Evolutionary conservation across 2,797 vertebrate genomes (phyloP).

Genomic region (Poliocrania exsul): DNA sequence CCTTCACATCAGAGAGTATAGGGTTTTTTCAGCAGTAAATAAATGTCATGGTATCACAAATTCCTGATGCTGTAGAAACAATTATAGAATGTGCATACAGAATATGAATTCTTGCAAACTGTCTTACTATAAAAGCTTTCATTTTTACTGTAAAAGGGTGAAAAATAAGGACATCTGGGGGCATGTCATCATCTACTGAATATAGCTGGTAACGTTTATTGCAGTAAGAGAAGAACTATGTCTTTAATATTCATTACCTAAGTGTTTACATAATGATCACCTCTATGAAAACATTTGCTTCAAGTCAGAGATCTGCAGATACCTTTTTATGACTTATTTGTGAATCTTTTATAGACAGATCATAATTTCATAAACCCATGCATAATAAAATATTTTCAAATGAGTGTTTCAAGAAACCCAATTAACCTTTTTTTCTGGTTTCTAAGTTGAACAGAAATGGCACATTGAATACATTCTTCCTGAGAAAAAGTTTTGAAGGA

Average conservation of each 20-base stretch:
- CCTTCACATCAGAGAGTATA: not conserved
- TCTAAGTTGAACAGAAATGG: not conserved
- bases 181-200: not conserved
- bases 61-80: not conserved
- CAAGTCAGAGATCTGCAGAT: not conserved
- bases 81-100: not conserved
- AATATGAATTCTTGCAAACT: not conserved
- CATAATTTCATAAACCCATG: conserved; percentile 27
- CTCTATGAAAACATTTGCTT: not conserved
- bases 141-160: not conserved
- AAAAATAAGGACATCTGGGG: not conserved
- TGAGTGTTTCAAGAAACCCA: conserved; percentile 23
- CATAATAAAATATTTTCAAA: conserved; percentile 32
- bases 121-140: not conserved
- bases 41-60: not conserved
- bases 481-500: conserved; percentile 26
- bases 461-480: conserved; percentile 6
- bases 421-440: conserved; percentile 24
- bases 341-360: not conserved
- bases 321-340: not conserved
- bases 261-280: not conserved
- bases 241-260: not conserved
- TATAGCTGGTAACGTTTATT: not conserved
- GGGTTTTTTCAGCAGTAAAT: not conserved
- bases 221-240: not conserved